Evolutionary conservation across 2,797 vertebrate genomes (phyloP).

Genomic region (Poeciliopsis infans): DNA sequence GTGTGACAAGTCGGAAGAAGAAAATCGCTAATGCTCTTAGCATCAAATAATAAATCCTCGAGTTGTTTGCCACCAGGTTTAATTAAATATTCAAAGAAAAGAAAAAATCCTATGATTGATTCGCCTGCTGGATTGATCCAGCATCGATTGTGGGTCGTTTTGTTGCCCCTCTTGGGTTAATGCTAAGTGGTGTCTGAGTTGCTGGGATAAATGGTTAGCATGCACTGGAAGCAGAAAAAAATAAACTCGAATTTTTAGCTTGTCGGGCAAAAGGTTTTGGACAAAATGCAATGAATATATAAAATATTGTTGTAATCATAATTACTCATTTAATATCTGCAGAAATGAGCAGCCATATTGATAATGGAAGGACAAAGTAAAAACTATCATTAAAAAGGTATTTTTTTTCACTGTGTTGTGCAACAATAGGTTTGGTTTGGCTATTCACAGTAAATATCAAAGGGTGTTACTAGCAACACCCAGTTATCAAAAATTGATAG

Average conservation of each 20-base stretch:
- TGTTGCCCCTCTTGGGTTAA: constrained; percentile 86
- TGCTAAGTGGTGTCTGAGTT: constrained; percentile 85
- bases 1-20: constrained; percentile 86
- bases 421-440: not conserved
- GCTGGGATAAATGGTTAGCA: constrained; percentile 80
- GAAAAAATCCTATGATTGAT: constrained; percentile 94
- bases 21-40: constrained; percentile 94
- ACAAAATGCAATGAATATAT: not conserved
- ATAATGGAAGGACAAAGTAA: not conserved
- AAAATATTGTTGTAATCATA: not conserved
- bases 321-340: not conserved
- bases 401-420: not conserved
- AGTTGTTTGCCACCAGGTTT: constrained; percentile 92
- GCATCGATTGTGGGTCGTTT: constrained; percentile 85
- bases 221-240: constrained; percentile 70
- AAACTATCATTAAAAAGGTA: not conserved
- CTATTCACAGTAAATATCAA: not conserved
- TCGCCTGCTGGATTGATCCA: constrained; percentile 86
- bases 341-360: not conserved
- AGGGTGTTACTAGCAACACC: not conserved
- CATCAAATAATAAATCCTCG: constrained; percentile 91
- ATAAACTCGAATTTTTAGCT: constrained; percentile 42
- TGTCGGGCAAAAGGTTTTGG: not conserved
- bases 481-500: too few species aligned
- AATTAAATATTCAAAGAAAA: constrained; percentile 95